These are phyloP conservation scores for Syrista parreyssii DNA, from an alignment of 2,888 invertebrate genomes.

Conservation along the genomic window DNA sequence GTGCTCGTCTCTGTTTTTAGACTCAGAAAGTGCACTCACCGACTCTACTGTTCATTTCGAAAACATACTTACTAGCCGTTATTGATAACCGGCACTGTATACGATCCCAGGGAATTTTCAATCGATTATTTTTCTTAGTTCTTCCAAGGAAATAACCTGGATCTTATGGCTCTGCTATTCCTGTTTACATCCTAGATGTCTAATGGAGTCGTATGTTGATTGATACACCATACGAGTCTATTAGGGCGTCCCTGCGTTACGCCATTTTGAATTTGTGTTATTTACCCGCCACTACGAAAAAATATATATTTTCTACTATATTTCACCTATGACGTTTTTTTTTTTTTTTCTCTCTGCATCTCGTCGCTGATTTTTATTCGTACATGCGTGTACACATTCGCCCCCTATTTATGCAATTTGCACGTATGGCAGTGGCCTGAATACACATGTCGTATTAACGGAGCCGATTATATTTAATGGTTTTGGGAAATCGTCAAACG, in stretches of 20 bases:
- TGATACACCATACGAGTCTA: not conserved
- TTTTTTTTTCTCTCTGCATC: too few relatives aligned
- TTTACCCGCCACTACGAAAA: not conserved
- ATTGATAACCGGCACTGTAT: not conserved
- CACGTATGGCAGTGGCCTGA: not conserved
- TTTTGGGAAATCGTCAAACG: not conserved
- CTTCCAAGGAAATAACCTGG: not conserved
- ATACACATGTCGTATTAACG: not conserved
- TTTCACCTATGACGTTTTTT: too few relatives aligned
- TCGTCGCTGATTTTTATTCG: not conserved
- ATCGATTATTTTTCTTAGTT: not conserved
- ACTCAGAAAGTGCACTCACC: constrained; percentile 25
- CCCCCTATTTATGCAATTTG: not conserved
- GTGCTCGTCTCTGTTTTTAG: constrained; percentile 40
- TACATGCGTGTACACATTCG: not conserved
- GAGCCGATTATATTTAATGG: not conserved
- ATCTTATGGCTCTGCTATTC: not conserved
- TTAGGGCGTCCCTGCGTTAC: not conserved
- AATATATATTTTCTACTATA: too few relatives aligned
- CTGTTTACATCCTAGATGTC: not conserved
- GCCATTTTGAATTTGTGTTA: not conserved
- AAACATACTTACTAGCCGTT: constrained; percentile 19
- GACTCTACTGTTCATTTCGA: constrained; percentile 30
- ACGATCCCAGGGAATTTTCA: not conserved
- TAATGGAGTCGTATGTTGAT: not conserved